Evolutionary conservation across 2,797 vertebrate genomes (phyloP).

Genomic region (Parauchenoglanis ngamensis): DNA sequence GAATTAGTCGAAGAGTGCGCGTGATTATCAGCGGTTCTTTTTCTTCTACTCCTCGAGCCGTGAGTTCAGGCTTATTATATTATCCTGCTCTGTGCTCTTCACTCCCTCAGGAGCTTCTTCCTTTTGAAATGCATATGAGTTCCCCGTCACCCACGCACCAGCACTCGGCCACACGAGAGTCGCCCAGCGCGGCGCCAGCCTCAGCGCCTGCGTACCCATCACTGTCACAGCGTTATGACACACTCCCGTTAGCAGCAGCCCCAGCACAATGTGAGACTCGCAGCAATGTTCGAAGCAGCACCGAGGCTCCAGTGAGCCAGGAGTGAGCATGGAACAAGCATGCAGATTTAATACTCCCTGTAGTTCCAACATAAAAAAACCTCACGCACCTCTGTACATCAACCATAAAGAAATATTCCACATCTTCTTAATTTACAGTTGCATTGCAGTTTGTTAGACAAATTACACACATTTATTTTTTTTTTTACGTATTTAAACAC

Average conservation of each 20-base stretch:
- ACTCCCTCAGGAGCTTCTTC: constrained; percentile 50
- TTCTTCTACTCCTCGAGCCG: neutral
- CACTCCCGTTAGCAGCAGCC: constrained; percentile 15
- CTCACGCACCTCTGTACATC: neutral
- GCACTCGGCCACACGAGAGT: constrained; percentile 4
- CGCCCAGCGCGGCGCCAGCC: constrained; percentile 3
- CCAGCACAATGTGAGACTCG: neutral
- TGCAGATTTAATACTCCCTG: neutral
- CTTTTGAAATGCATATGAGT: constrained; percentile 69
- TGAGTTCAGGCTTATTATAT: constrained; percentile 52
- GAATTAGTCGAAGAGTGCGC: constrained; percentile 19
- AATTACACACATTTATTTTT: no score
- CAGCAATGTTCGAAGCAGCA: neutral
- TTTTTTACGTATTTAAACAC: neutral
- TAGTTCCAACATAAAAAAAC: neutral
- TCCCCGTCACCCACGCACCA: constrained; percentile 26
- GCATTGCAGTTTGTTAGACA: neutral
- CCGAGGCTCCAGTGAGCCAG: neutral
- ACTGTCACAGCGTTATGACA: constrained; percentile 29
- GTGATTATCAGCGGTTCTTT: constrained; percentile 32
- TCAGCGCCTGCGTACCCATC: neutral
- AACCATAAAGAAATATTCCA: no score
- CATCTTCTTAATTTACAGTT: no score
- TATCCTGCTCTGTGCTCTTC: constrained; percentile 56
- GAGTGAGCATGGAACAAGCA: neutral